A percentile compares a stretch with the other conserved stretches of the same genome.
phyloP scores from a whole-genome alignment of 2,113 vertebrate genomes.

The Vanacampus margaritifer region DNA sequence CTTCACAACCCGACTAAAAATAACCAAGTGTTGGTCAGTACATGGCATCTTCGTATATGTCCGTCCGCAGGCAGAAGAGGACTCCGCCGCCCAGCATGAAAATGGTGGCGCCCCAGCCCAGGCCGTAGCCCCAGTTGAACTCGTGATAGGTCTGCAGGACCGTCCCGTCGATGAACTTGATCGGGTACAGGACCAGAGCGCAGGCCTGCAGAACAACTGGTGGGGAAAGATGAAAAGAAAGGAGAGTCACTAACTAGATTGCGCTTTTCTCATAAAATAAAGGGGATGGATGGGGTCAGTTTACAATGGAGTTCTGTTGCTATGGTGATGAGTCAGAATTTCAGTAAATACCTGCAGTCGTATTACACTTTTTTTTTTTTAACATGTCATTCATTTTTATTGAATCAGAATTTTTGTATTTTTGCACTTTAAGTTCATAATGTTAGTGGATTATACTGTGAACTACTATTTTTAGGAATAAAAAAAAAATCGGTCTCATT shows the following conservation, averaged over 20 bases:
- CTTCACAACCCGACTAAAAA: slow-evolving; percentile 58
- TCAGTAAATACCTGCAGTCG: too few species aligned
- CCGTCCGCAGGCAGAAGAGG: slow-evolving; percentile 79
- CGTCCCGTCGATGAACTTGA: slow-evolving; percentile 80
- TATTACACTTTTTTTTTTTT: too few species aligned
- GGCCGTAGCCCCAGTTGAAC: slow-evolving; percentile 84
- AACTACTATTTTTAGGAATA: too few species aligned
- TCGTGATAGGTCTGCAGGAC: slow-evolving; percentile 78
- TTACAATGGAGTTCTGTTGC: not conserved
- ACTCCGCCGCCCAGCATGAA: slow-evolving; percentile 80
- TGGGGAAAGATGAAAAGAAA: slow-evolving; percentile 7
- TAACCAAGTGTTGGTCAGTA: slow-evolving; percentile 63
- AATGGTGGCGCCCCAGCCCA: slow-evolving; percentile 81
- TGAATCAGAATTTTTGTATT: too few species aligned
- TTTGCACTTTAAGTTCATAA: too few species aligned
- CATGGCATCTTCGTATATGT: slow-evolving; percentile 74
- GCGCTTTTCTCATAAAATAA: too few species aligned
- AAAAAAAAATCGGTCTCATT: too few species aligned
- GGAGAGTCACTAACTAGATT: slow-evolving; percentile 15
- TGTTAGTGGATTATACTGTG: too few species aligned
- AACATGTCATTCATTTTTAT: too few species aligned
- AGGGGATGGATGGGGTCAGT: too few species aligned
- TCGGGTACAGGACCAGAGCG: slow-evolving; percentile 79
- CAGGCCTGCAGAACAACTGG: slow-evolving; percentile 80
- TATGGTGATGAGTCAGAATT: not conserved